These are phyloP conservation scores for Tetramorium alpestre DNA, from an alignment of 1,140 invertebrate species.

Conservation along the genomic window DNA sequence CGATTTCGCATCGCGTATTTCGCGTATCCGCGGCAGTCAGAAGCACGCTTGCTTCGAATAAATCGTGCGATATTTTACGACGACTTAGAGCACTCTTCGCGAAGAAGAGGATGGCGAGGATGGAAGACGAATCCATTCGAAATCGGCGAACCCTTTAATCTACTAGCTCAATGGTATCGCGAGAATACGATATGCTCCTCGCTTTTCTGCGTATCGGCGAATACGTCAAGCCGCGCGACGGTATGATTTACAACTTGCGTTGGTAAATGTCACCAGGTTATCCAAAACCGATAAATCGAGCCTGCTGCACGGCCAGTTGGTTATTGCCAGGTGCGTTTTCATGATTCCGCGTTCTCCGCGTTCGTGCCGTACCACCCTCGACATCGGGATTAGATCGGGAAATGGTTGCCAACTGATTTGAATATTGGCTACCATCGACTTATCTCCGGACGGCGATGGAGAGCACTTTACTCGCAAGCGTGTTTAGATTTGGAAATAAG, in stretches of 20 bases:
- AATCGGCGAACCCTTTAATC: constrained; percentile 57
- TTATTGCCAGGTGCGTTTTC: constrained; percentile 71
- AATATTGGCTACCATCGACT: constrained; percentile 73
- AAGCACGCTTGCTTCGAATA: constrained; percentile 39
- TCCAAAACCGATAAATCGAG: constrained; percentile 74
- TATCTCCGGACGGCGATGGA: constrained; percentile 51
- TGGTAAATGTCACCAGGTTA: constrained; percentile 70
- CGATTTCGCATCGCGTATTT: constrained; percentile 37
- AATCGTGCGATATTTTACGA: constrained; percentile 58
- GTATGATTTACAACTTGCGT: constrained; percentile 63
- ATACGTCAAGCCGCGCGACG: constrained; percentile 63
- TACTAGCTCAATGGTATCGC: constrained; percentile 39
- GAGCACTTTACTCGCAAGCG: constrained; percentile 43
- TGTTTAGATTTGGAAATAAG: constrained; percentile 63
- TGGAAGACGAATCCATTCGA: constrained; percentile 51
- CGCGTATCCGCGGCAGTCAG: constrained; percentile 43
- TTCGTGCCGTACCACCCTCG: constrained; percentile 38
- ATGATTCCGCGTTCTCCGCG: constrained; percentile 30
- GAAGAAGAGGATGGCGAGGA: neutral
- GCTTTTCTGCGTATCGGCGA: constrained; percentile 48
- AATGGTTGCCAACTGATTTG: constrained; percentile 75
- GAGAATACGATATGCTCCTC: constrained; percentile 10
- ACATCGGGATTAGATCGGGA: constrained; percentile 68
- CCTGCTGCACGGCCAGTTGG: constrained; percentile 17
- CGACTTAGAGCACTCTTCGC: constrained; percentile 34